Evolutionary conservation across 2,797 vertebrate genomes (phyloP).

Genomic region (Paedocypris micromegethes): DNA sequence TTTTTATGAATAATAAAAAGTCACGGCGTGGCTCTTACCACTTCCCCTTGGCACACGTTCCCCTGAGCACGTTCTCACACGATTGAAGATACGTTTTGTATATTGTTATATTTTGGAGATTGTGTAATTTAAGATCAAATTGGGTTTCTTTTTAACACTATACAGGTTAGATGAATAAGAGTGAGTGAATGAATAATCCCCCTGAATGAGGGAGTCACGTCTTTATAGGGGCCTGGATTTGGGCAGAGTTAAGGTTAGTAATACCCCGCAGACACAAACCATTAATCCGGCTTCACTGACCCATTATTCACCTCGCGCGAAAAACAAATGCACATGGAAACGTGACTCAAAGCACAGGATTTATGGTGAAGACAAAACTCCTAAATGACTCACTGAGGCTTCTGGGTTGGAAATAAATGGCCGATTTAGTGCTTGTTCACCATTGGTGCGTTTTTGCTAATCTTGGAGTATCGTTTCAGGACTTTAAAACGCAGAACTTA

Average conservation of each 20-base stretch:
- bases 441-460: neutral
- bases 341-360: conserved; percentile 51
- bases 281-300: conserved; percentile 39
- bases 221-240: conserved; percentile 14
- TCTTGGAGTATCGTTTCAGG: neutral
- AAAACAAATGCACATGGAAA: conserved; percentile 8
- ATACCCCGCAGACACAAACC: conserved; percentile 40
- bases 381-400: conserved; percentile 59
- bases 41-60: no score
- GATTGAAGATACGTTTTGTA: no score
- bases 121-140: no score
- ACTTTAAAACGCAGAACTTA: neutral
- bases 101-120: no score
- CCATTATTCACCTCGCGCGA: conserved; percentile 26
- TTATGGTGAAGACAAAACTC: conserved; percentile 46
- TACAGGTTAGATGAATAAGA: no score
- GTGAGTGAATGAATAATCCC: no score
- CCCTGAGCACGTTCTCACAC: no score
- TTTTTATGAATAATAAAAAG: no score
- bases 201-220: no score
- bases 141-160: no score
- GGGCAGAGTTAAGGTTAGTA: conserved; percentile 61
- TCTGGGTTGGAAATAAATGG: conserved; percentile 54
- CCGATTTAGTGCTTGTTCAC: conserved; percentile 21
- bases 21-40: no score